These are phyloP conservation scores for Centropus bengalensis DNA, from an alignment of 2,113 vertebrate genomes.

Conservation along the genomic window DNA sequence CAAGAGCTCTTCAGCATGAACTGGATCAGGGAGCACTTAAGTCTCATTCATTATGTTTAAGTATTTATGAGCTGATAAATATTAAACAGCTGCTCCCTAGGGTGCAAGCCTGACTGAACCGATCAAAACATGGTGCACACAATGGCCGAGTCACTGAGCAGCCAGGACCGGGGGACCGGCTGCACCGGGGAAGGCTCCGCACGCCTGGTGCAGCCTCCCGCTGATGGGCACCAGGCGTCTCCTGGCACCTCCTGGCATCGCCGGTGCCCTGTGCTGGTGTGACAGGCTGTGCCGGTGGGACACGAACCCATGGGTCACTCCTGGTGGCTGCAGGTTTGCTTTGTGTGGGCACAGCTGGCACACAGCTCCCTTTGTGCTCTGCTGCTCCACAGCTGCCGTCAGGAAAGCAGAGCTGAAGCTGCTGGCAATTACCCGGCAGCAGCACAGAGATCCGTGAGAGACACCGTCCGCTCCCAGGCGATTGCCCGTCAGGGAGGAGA, in stretches of 20 bases:
- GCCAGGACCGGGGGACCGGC: accelerated
- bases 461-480: background rate
- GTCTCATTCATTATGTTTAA: background rate
- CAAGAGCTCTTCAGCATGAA: background rate
- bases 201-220: accelerated
- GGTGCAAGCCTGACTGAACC: background rate
- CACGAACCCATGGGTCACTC: background rate
- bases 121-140: background rate
- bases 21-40: background rate
- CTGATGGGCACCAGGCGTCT: accelerated
- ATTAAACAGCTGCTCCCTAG: conserved; percentile 24
- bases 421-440: background rate
- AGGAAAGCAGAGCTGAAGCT: background rate
- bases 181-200: accelerated
- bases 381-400: background rate
- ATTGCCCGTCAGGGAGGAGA: background rate
- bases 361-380: background rate
- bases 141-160: accelerated
- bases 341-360: background rate
- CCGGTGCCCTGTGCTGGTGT: background rate
- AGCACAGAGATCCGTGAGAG: no score
- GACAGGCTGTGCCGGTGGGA: accelerated
- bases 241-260: background rate
- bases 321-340: background rate
- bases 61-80: conserved; percentile 45